Base-by-base conservation (phyloP, 2,113 vertebrate species). In the Gadus chalcogrammus region DNA sequence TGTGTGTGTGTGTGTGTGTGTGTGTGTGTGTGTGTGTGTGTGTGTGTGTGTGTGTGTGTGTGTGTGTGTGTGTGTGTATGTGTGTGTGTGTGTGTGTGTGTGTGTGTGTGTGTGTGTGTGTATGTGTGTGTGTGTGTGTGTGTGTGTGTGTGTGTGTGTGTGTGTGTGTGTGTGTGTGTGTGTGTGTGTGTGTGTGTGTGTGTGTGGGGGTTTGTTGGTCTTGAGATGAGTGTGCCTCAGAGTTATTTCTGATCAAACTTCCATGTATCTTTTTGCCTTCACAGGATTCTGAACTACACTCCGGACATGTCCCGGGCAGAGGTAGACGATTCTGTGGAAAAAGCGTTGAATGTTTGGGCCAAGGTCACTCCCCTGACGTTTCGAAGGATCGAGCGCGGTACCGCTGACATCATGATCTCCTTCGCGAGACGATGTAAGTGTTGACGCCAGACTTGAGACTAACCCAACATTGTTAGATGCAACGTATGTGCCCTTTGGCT, bases 381-480 rank as follows among this genome's bases (percentile, higher is more conserved):
- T 89, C 91, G 52, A 1, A 91, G 65, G 17, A 55, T 91, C 72
- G 42, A 85, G 2, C 67, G 84, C 0, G 86, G 82, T 74, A 82
- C 76, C 2, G 94, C 93, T 15, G 95, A 98, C 84, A 98, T 99
- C 82, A 90, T 93, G 89, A 94, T 98, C 80, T 92, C 91, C 61
- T 99, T 98, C 61, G 72, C 55, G 18, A 31, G 22, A 1, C 0
- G 53, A 92, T 87, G 97, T 98, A 88, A 84, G 82, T 68, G 61
- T 20, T 27, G 7, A 35, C 31, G 4, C 31, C 31, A 4, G 31
- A 35, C 31, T 35, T 3, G 31, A 4, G 31, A 35, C 4, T 35
- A 35, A 35, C 31, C 31, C 6, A 4, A 35, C 4, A 5, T 35
- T 35, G 4, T 35, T 0, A 35, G 31, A 35, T 35, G 5, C 31